Conservation (phyloP, 2,797 vertebrate genomes). For the Yasuhikotakia modesta region DNA sequence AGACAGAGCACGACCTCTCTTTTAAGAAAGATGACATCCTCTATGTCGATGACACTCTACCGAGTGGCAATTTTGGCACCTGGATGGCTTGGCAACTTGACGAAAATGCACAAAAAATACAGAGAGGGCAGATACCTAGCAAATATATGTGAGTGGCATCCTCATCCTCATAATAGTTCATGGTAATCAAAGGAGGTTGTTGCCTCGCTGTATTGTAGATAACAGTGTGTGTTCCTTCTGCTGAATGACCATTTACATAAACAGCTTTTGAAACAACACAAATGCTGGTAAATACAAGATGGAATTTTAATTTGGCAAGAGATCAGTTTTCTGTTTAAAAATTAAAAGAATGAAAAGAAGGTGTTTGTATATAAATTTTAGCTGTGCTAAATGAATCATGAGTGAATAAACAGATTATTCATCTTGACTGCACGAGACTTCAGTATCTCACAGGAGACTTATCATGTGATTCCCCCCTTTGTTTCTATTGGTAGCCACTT, state of each 20-base stretch:
- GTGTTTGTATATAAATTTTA: background rate
- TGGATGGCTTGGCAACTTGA: conserved; percentile 99
- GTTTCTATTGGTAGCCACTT: background rate
- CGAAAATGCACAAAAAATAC: conserved; percentile 93
- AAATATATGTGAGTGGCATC: conserved; percentile 89
- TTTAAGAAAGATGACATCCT: conserved; percentile 99
- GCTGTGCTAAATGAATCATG: background rate
- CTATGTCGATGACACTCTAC: conserved; percentile 93
- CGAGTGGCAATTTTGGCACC: conserved; percentile 90
- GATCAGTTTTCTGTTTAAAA: background rate
- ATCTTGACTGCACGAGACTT: background rate
- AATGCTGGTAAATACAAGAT: background rate
- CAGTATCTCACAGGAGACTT: background rate
- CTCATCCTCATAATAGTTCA: background rate
- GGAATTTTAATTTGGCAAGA: background rate
- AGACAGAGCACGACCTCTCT: conserved; percentile 88
- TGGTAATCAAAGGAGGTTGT: background rate
- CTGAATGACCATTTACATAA: background rate
- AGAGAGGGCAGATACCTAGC: conserved; percentile 95
- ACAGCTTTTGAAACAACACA: background rate
- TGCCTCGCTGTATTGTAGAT: background rate
- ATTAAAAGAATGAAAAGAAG: background rate
- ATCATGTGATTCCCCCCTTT: background rate
- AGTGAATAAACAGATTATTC: background rate
- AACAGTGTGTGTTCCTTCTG: background rate